Evolutionary conservation across 1,140 invertebrate genomes (phyloP).

Genomic region (Chrysomallon squamiferum): DNA sequence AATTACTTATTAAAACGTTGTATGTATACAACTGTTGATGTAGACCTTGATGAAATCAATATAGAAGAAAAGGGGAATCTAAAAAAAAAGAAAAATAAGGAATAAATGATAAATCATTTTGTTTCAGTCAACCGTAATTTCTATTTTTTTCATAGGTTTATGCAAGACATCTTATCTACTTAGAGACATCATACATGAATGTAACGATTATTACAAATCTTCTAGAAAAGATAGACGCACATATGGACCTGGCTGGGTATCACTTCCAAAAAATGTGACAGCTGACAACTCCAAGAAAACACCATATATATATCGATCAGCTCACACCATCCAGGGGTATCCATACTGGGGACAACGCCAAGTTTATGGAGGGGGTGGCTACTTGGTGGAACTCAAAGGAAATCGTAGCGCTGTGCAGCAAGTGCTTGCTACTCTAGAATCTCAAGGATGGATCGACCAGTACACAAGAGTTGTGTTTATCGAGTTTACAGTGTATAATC

Average conservation of each 20-base stretch:
- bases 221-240: slow-evolving; percentile 45
- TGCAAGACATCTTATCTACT: slow-evolving; percentile 21
- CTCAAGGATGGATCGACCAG: slow-evolving; percentile 67
- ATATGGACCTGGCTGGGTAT: slow-evolving; percentile 55
- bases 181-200: slow-evolving; percentile 41
- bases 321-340: slow-evolving; percentile 61
- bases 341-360: slow-evolving; percentile 64
- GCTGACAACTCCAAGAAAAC: slow-evolving; percentile 27
- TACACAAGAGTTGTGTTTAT: slow-evolving; percentile 68
- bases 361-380: slow-evolving; percentile 69
- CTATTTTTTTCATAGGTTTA: too few species aligned
- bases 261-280: not conserved
- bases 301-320: slow-evolving; percentile 57
- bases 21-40: too few species aligned
- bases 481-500: slow-evolving; percentile 70
- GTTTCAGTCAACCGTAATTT: too few species aligned
- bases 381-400: slow-evolving; percentile 65
- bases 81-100: too few species aligned
- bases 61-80: too few species aligned
- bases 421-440: slow-evolving; percentile 59
- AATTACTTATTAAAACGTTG: too few species aligned
- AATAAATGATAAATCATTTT: too few species aligned
- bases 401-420: slow-evolving; percentile 49
- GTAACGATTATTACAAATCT: slow-evolving; percentile 50
- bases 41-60: too few species aligned